Percentiles rank a stretch among this genome's conserved stretches.
These are phyloP conservation scores for Andrena trimmerana DNA, from an alignment of 2,888 invertebrate genomes.

Conservation along the genomic window DNA sequence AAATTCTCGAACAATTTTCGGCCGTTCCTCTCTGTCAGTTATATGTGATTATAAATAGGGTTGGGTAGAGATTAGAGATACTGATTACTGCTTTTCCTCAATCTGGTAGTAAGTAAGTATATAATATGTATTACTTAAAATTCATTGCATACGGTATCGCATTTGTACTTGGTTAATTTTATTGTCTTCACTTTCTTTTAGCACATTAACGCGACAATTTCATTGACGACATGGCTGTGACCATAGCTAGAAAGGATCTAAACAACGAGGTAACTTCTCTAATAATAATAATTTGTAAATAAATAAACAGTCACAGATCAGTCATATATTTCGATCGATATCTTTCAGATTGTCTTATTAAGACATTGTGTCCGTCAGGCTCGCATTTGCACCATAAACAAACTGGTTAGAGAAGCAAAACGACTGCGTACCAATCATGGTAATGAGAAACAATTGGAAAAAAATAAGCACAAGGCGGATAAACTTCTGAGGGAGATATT, in stretches of 20 bases:
- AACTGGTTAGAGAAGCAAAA: constrained; percentile 75
- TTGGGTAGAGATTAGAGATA: no score
- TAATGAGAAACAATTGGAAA: constrained; percentile 75
- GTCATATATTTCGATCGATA: background rate
- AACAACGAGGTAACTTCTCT: constrained; percentile 79
- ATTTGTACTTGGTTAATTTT: background rate
- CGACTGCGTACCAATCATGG: constrained; percentile 75
- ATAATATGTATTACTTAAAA: background rate
- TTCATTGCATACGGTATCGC: background rate
- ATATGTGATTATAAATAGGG: no score
- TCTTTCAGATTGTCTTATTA: constrained; percentile 77
- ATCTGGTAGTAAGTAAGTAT: no score
- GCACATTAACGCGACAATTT: background rate
- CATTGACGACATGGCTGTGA: constrained; percentile 59
- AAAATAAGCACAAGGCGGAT: constrained; percentile 76
- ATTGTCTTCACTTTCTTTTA: background rate
- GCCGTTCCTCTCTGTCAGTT: no score
- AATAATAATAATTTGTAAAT: background rate
- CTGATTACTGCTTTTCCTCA: no score
- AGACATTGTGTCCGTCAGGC: constrained; percentile 77
- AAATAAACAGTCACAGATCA: background rate
- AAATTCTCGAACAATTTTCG: no score
- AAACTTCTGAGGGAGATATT: constrained; percentile 76
- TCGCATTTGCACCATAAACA: constrained; percentile 73
- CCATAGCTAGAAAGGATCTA: constrained; percentile 67